Evolutionary conservation across 2,797 vertebrate species (phyloP).

Genomic region (Aotus griseimembra): DNA sequence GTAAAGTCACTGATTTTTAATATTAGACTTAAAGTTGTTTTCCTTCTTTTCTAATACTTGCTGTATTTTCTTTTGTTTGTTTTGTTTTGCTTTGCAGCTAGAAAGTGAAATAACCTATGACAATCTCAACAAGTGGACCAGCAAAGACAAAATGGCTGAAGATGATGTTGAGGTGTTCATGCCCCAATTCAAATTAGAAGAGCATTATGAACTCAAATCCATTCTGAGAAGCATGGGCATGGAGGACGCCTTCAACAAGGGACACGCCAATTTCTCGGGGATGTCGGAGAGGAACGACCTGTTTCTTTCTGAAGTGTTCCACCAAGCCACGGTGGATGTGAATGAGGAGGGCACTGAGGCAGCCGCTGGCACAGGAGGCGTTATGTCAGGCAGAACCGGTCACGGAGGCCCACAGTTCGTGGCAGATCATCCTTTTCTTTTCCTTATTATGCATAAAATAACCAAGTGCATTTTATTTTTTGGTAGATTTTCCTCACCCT

Average conservation of each 20-base stretch:
- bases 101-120: conserved; percentile 89
- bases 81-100: conserved; percentile 84
- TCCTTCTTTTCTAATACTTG: not conserved
- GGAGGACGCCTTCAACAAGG: conserved; percentile 87
- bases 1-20: not conserved
- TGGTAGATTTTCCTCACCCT: conserved; percentile 84
- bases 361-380: conserved; percentile 87
- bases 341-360: conserved; percentile 95
- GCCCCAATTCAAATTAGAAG: conserved; percentile 91
- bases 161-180: conserved; percentile 86
- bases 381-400: conserved; percentile 80
- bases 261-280: conserved; percentile 89
- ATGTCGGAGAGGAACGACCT: conserved; percentile 87
- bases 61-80: not conserved
- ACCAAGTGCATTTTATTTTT: conserved; percentile 82
- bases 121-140: conserved; percentile 90
- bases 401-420: conserved; percentile 80
- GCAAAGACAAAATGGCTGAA: conserved; percentile 85
- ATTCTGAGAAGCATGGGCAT: conserved; percentile 92
- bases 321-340: conserved; percentile 93
- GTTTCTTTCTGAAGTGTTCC: conserved; percentile 90
- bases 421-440: conserved; percentile 87
- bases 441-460: conserved; percentile 83
- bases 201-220: conserved; percentile 88
- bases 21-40: not conserved